Evolutionary conservation across 1,140 invertebrate species (phyloP).

Genomic region (Geopemphigus sp.): DNA sequence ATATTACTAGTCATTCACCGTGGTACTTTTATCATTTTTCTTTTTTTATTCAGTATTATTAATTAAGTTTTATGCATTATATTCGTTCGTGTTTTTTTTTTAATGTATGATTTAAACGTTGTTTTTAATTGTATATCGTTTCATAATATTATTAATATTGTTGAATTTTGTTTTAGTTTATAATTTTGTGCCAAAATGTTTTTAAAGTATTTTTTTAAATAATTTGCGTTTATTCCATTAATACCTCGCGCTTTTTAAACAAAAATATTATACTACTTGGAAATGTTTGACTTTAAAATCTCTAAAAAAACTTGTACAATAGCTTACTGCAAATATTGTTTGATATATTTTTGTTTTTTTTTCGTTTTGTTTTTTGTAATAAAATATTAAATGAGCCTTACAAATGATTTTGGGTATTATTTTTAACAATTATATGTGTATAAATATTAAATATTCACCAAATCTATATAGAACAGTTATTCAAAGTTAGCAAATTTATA

Average conservation of each 20-base stretch:
- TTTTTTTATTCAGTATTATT: slow-evolving; percentile 41
- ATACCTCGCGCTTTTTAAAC: slow-evolving; percentile 42
- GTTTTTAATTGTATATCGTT: slow-evolving; percentile 18
- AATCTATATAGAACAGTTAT: no score
- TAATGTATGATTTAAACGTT: slow-evolving; percentile 12
- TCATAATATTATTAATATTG: slow-evolving; percentile 3
- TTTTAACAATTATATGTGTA: no score
- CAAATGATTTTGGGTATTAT: not conserved
- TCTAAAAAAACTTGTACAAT: slow-evolving; percentile 10
- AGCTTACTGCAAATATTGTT: slow-evolving; percentile 32
- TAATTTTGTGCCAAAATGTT: slow-evolving; percentile 47
- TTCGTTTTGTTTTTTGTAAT: slow-evolving; percentile 31
- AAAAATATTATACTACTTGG: slow-evolving; percentile 3
- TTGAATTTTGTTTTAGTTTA: slow-evolving; percentile 37
- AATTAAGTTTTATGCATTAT: slow-evolving; percentile 37
- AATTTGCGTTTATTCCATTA: slow-evolving; percentile 36
- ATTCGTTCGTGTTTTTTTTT: not conserved
- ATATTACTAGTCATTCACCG: not conserved
- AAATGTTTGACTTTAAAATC: not conserved
- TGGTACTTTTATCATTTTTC: not conserved
- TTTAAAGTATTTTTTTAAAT: slow-evolving; percentile 26
- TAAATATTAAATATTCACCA: no score
- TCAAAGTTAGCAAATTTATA: no score
- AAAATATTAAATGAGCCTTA: slow-evolving; percentile 36
- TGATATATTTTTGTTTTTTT: not conserved